Evolutionary conservation across 2,113 vertebrate species (phyloP).

Genomic region (Aramus guarauna): DNA sequence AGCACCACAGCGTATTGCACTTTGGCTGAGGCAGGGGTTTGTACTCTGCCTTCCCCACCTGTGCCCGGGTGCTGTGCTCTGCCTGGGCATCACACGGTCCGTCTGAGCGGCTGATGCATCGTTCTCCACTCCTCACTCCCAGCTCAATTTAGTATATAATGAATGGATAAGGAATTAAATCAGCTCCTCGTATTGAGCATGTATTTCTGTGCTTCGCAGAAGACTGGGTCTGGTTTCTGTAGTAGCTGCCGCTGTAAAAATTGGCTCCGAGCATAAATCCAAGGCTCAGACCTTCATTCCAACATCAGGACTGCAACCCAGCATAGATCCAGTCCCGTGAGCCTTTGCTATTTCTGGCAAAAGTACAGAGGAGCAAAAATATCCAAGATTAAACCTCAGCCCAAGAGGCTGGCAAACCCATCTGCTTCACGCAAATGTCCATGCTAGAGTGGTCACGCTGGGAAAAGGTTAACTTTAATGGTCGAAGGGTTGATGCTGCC

Average conservation of each 20-base stretch:
- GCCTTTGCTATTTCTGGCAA: neutral
- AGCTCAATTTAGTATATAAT: accelerated
- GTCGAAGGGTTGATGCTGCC: neutral
- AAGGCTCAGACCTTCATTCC: neutral
- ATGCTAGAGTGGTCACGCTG: neutral
- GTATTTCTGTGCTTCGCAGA: neutral
- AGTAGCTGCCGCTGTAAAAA: neutral
- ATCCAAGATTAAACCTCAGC: neutral
- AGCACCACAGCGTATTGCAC: neutral
- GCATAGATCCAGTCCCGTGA: neutral
- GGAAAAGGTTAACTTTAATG: neutral
- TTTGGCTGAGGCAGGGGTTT: neutral
- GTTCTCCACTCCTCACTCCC: neutral
- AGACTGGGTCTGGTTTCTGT: neutral
- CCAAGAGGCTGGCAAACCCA: neutral
- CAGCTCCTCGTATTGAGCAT: neutral
- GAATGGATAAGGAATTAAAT: neutral
- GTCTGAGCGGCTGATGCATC: neutral
- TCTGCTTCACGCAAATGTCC: neutral
- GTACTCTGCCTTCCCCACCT: neutral
- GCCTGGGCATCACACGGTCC: neutral
- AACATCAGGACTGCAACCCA: neutral
- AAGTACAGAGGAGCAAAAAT: neutral
- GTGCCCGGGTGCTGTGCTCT: neutral
- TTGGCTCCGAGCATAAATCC: neutral